Conservation (phyloP, 2,113 vertebrate species). For the Rana temporaria region DNA sequence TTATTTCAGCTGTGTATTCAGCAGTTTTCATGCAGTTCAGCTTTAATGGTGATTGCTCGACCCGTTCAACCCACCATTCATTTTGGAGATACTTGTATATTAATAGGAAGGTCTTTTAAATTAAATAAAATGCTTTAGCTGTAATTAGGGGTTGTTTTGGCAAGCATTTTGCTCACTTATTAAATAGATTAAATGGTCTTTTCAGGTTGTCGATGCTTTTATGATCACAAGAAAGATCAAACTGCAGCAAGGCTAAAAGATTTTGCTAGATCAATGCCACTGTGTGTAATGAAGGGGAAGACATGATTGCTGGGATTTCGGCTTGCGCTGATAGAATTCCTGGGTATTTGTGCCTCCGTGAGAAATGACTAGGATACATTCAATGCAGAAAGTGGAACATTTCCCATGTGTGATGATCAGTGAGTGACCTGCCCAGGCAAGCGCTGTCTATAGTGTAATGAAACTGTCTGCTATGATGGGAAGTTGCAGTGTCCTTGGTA, state of each 20-base stretch:
- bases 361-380: slow-evolving; percentile 10
- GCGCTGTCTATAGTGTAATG: slow-evolving; percentile 16
- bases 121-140: no score
- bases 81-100: no score
- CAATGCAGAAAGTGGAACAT: slow-evolving; percentile 1
- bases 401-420: slow-evolving; percentile 14
- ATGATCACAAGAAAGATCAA: slow-evolving; percentile 23
- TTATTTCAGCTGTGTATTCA: no score
- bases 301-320: slow-evolving; percentile 18
- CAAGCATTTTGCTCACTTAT: background rate
- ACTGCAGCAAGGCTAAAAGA: slow-evolving; percentile 23
- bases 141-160: background rate
- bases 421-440: slow-evolving; percentile 1
- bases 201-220: background rate
- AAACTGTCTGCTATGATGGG: slow-evolving; percentile 36
- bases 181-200: slow-evolving; percentile 3
- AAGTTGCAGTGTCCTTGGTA: slow-evolving; percentile 4
- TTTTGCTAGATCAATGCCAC: slow-evolving; percentile 27
- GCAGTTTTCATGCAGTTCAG: no score
- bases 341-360: background rate
- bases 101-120: no score
- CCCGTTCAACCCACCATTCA: no score
- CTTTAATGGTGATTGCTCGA: no score
- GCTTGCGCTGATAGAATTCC: background rate
- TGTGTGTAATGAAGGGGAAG: background rate